Evolutionary conservation across 1,140 invertebrate genomes (phyloP), one percentile per base, ranked within the genome.

Genomic region (Delia radicum): DNA sequence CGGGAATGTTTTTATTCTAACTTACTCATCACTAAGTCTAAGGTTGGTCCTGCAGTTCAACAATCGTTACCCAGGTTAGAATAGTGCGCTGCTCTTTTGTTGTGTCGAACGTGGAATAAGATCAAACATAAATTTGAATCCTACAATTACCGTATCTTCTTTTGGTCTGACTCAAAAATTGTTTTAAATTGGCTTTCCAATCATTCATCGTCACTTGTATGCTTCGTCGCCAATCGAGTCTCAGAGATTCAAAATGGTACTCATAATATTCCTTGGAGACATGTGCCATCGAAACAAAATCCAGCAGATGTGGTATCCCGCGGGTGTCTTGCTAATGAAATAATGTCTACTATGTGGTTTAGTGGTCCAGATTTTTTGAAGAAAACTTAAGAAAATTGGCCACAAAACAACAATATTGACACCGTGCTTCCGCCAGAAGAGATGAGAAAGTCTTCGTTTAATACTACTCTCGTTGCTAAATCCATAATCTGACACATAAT

Each of bases 81-180:
- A 24, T 15, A 24, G 13, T 62, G 55, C 85, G 85, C 29, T 79
- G 79, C 13, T 75, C 83, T 75, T 31, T 31, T 67, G 2, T 18
- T 67, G 12, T 15, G 28, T 18, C 27, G 28, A 15, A 15, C 29
- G n/a, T 31, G 28, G 28, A 4, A 31, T 18, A 67, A 67, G 8
- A 31, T 31, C 3, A 65, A 31, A 31, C 27, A 65, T 1, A n/a
- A 15, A n/a, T 31, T 65, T 5, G 24, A 65, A 18, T 29, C 28
- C 21, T 13, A 73, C 2, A 2, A 15, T 61, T 37, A 72, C 12
- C 8, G 33, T 24, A 46, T 65, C 7, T 33, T 42, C 26, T 76
- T 76, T 63, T 76, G 75, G 75, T 73, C 75, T 5, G 75, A 76
- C 28, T 76, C 75, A 27, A 73, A 76, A 46, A 75, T 75, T 37